Base-by-base conservation (phyloP, 2,113 vertebrate genomes). In the Engraulis encrasicolus region DNA sequence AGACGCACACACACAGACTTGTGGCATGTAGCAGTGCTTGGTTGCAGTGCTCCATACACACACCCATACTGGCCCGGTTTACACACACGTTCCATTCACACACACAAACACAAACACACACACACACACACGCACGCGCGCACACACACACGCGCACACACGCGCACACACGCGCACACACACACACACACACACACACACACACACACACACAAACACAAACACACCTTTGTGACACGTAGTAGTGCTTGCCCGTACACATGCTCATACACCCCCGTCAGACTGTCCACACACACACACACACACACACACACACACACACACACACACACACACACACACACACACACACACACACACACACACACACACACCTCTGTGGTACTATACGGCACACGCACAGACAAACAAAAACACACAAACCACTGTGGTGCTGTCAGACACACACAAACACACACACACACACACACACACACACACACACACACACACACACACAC, bases 81-180 rank as follows among this genome's bases (percentile, higher is more conserved):
- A n/a, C n/a, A 18, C 1, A 18, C 17, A 52, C 4, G 3, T 3
- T 9, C 40, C 15, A 85, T 0, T 19, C 3, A 83, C 27, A 81
- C 0, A 78, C 77, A 86, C 87, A 20, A 15, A 86, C 0, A n/a
- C 6, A 84, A n/a, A 81, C 0, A 80, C 77, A 86, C 87, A 20
- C 88, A 61, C 40, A 45, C 40, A 45, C 40, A 45, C 9, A 14
- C 19, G 19, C 2, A 18, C 4, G 17, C 9, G 3, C 14, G 5
- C 50, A 14, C 14, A 4, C 17, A 52, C 50, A 52, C 50, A 15
- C 50, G 19, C 17, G 3, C 18, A 52, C 3, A 18, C 50, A 52
- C 50, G 19, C 50, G 19, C 18, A 52, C 6, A 83, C 61, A 66
- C 50, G 85, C 50, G 71, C 40, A 88, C 40, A 45, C 40, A 23